phyloP scores from a whole-genome alignment of 2,888 invertebrate genomes.

The Agriopis leucophaearia region DNA sequence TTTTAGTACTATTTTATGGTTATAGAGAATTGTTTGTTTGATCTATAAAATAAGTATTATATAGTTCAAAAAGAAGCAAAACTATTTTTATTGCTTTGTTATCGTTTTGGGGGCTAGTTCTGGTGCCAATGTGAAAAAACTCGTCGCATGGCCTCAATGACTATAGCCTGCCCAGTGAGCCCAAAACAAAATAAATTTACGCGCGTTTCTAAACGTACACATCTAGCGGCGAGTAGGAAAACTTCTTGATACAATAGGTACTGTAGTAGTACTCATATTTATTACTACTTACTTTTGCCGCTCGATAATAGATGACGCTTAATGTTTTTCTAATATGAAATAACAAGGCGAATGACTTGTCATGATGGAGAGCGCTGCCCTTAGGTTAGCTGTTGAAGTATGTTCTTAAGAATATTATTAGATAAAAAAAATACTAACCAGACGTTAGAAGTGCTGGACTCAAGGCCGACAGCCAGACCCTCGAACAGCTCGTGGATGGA shows the following conservation, averaged over 20 bases:
- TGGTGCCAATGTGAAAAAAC: too few relatives aligned
- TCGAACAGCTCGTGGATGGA: slow-evolving; percentile 95
- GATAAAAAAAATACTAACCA: slow-evolving; percentile 61
- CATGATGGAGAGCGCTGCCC: background rate
- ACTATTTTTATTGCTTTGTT: too few relatives aligned
- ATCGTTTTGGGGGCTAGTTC: too few relatives aligned
- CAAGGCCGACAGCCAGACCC: slow-evolving; percentile 93
- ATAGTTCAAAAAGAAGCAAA: too few relatives aligned
- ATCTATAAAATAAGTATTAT: too few relatives aligned
- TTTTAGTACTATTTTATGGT: too few relatives aligned
- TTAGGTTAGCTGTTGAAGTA: background rate
- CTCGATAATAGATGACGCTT: slow-evolving; percentile 48
- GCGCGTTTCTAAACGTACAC: slow-evolving; percentile 41
- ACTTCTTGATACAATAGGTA: slow-evolving; percentile 10
- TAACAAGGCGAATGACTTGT: background rate
- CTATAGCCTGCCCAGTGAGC: too few relatives aligned
- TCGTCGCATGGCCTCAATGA: too few relatives aligned
- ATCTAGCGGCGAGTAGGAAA: slow-evolving; percentile 51
- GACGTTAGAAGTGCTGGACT: slow-evolving; percentile 83
- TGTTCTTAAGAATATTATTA: too few relatives aligned
- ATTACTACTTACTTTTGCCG: slow-evolving; percentile 41
- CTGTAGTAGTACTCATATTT: background rate
- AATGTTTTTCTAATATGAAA: background rate
- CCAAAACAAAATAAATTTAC: background rate
- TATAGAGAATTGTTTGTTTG: too few relatives aligned